Base-by-base conservation (phyloP, 1,140 invertebrate species). In the Pseudoatta argentina region DNA sequence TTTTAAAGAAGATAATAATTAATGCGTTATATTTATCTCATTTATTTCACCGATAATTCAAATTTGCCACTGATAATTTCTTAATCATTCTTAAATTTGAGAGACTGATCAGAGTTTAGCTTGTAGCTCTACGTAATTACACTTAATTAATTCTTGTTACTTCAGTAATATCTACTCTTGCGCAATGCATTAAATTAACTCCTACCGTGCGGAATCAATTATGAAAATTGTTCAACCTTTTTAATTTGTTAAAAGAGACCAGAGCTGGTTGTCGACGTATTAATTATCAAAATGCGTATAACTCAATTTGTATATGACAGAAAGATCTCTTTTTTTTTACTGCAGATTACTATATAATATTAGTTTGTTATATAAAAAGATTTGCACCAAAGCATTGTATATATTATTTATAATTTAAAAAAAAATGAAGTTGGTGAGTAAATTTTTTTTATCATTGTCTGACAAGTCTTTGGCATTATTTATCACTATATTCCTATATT, bases 131-230 rank as follows among this genome's bases (percentile, higher is more conserved):
- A 34, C 21, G 12, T 14, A 34, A 81, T 81, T 71, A 81, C 10
- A 14, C 8, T 81, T 69, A 72, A 71, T 81, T 72, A 71, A 72
- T 78, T 78, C 18, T 66, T 7, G 27, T 57, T 44, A 48, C 34
- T 16, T 69, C 14, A n/a, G 30, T 71, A 81, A 81, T 71, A 44
- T 78, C 24, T 64, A 1, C 7, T 4, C 16, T 30, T 5, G 18
- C 18, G 24, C 39, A 14, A 16, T 21, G 16, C 16, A 64, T 66
- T 51, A 78, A 78, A 66, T 78, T 78, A 78, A 12, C n/a, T 78
- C 12, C 10, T 24, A 76, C 34, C 8, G 18, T 64, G 34, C 16
- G 14, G 16, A 5, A 14, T 66, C 14, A 64, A 66, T 48, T 59
- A 30, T 1, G 8, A 78, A 66, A 78, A 30, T 44, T 48, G 18